phyloP scores from a whole-genome alignment of 2,113 vertebrate genomes.

The Nannospalax galili region DNA sequence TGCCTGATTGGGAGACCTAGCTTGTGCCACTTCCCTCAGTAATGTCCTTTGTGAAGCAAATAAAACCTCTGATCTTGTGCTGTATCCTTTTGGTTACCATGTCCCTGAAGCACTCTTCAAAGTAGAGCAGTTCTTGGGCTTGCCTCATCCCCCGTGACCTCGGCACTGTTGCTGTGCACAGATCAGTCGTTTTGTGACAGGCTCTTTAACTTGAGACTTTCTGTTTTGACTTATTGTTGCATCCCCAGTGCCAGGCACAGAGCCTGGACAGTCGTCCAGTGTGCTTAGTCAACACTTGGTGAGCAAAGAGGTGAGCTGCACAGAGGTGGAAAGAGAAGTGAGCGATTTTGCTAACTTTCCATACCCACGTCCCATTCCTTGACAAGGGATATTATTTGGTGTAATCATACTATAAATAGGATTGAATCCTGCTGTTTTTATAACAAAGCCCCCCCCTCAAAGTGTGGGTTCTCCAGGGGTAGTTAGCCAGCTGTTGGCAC shows the following conservation, averaged over 20 bases:
- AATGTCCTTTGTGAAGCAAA: background rate
- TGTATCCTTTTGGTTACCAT: fast-evolving
- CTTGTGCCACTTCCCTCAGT: background rate
- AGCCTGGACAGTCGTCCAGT: background rate
- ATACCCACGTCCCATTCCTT: background rate
- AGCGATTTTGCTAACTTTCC: background rate
- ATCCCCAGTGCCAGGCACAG: background rate
- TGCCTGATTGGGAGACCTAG: background rate
- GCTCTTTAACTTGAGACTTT: background rate
- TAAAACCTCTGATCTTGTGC: background rate
- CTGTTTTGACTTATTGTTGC: background rate
- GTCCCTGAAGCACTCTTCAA: background rate
- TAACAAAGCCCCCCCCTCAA: background rate
- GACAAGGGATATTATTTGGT: background rate
- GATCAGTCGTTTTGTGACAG: background rate
- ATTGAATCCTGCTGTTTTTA: slow-evolving; percentile 32
- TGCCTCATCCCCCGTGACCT: background rate
- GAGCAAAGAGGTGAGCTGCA: background rate
- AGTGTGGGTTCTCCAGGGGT: background rate
- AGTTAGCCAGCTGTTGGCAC: background rate
- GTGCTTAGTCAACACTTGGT: background rate
- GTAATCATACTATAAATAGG: background rate
- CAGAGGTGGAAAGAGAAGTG: background rate
- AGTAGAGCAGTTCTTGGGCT: background rate
- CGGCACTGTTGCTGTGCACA: background rate